Base-by-base conservation (phyloP, 92 coral and sea anemone species). In the Epizoanthus illoricatus region DNA sequence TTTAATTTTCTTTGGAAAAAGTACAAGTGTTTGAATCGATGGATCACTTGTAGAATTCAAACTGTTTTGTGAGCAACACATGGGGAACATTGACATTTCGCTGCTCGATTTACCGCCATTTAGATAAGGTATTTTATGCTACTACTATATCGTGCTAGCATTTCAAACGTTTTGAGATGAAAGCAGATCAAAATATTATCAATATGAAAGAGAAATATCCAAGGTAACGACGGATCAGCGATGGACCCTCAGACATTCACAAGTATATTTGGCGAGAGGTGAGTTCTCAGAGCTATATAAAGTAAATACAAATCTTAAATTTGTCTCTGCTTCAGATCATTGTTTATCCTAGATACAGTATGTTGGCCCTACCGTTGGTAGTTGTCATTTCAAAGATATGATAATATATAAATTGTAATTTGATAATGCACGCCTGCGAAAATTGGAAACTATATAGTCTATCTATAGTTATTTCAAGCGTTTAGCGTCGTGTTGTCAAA, bases 241-340 rank as follows among this genome's bases (percentile, higher is more conserved):
- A 83, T 84, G 86, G 90, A 88, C 39, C 79, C 87, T 87, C 94
- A 90, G 81, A 85, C 90, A 54, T 90, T 92, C 74, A 86, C 92
- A 16, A 91, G 88, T 41, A 90, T 92, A 41, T 92, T 92, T 81
- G 84, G 90, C 5, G 94, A 90, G 54, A 92, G 97, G 97, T 92
- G 52, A 74, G 87, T 21, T 39, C 2, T 7, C 18, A 28, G 42
- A 11, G 39, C 58, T 60, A 21, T 60, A 21, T 42, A 13, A 15
- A 18, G 15, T 75, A 8, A 62, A 74, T 56, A 23, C 4, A 1
- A 16, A 21, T 11, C 36, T 21, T 5, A 4, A 24, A 69, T 19
- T 18, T 40, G 15, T 9, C 70, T 42, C 23, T 13, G 57, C 33
- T 5, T 17, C n/a, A 74, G 60, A 41, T 28, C 33, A 28, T 74